Evolutionary conservation across 2,113 vertebrate genomes (phyloP).

Genomic region (Chionomys nivalis): DNA sequence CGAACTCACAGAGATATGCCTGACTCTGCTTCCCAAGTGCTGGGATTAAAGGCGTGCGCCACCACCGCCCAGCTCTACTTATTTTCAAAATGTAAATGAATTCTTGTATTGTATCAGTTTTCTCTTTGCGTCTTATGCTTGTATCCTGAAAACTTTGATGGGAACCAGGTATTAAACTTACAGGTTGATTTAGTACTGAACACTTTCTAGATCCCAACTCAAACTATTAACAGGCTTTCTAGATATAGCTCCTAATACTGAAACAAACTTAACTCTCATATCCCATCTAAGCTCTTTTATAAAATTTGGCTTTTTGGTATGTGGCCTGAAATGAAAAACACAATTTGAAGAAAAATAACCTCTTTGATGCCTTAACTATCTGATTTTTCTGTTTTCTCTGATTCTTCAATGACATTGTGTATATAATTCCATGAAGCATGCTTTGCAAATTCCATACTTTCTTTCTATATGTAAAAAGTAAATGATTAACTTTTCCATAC

Average conservation of each 20-base stretch:
- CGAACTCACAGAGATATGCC: too few species aligned
- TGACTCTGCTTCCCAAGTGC: too few species aligned
- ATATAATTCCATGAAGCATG: background rate
- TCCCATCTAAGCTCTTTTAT: background rate
- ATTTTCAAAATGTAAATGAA: background rate
- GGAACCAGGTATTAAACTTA: background rate
- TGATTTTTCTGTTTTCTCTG: background rate
- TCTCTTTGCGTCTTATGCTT: background rate
- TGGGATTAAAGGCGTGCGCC: too few species aligned
- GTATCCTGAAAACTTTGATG: background rate
- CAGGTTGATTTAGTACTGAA: background rate
- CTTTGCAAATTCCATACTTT: background rate
- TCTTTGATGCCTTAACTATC: background rate
- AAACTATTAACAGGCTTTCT: background rate
- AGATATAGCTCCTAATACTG: background rate
- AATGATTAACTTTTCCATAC: background rate
- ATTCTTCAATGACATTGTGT: background rate
- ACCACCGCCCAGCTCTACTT: too few species aligned
- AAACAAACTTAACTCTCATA: background rate
- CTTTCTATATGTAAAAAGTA: background rate
- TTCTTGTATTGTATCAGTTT: background rate
- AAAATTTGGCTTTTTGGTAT: background rate
- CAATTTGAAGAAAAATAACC: background rate
- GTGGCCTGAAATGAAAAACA: background rate
- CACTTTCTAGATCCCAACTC: background rate